Evolutionary conservation across 2,888 invertebrate species (phyloP), one percentile per base, ranked within the genome.

Genomic region (Athalia rosae): DNA sequence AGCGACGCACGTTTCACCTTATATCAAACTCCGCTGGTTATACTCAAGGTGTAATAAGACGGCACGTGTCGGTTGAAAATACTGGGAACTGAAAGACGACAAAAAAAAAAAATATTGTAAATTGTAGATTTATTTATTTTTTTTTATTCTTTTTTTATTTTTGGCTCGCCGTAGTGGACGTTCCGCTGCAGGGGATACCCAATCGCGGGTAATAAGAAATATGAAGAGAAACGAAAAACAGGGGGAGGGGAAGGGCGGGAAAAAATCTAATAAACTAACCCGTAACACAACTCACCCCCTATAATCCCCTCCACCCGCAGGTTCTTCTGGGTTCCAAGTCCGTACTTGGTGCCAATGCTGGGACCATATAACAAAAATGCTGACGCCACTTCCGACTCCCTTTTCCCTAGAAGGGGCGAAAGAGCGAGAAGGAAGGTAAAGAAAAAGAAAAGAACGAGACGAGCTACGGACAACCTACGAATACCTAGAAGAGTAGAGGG

Each of bases 181-280:
- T 53, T 53, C 50, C 28, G 67, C 67, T 50, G 50, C 41, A 50
- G 53, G 50, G 28, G 28, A 28, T 28, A 28, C 28, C 67, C 67
- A 67, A 67, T 67, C 67, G 67, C 28, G 50, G 48, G 11, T n/a
- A 11, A n/a, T 11, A 50, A 50, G 67, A 67, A 67, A 50, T 67
- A 67, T 67, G 67, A 67, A 67, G 53, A 50, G 50, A 9, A 6
- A 61, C 15, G 41, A 61, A 4, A 8, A 9, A 53, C 53, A 53
- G 7, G 4, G 53, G 4, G n/a, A 63, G 47, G 8, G 45, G 5
- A 47, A 53, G 1, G 6, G 7, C 28, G 41, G 41, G 28, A 50
- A 67, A 67, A 67, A 67, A 67, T 53, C 50, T 67, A 67, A 67
- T 67, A 67, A 67, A 67, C 67, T 50, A 67, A 50, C 67, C 64